Evolutionary conservation across 2,113 vertebrate genomes (phyloP).

Genomic region (Pseudolaguvia tuberculata): DNA sequence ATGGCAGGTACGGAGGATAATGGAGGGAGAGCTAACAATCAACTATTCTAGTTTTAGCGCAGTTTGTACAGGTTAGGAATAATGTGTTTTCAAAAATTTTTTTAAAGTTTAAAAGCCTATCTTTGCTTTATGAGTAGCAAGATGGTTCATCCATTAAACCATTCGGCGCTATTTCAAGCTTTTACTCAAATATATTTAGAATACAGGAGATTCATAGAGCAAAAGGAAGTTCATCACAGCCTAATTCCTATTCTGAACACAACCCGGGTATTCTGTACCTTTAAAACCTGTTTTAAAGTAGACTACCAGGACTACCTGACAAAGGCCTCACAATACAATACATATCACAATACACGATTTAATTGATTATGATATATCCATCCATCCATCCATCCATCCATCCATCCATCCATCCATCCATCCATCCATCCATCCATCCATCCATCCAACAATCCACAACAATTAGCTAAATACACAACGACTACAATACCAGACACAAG

Average conservation of each 20-base stretch:
- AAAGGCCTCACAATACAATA: too few species aligned
- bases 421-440: too few species aligned
- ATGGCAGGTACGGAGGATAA: conserved; percentile 25
- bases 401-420: too few species aligned
- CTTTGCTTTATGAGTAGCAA: conserved; percentile 7
- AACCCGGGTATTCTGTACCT: not conserved
- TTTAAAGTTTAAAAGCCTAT: conserved; percentile 17
- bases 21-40: conserved; percentile 40
- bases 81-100: too few species aligned
- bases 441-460: too few species aligned
- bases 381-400: too few species aligned
- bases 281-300: not conserved
- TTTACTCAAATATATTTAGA: not conserved
- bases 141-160: conserved; percentile 2
- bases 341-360: too few species aligned
- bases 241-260: not conserved
- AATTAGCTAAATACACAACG: too few species aligned
- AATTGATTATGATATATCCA: too few species aligned
- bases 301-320: not conserved
- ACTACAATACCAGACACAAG: too few species aligned
- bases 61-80: conserved; percentile 25
- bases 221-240: not conserved
- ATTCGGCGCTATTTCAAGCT: conserved; percentile 1
- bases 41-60: conserved; percentile 37
- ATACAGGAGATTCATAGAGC: not conserved